Evolutionary conservation across 2,113 vertebrate species (phyloP), one percentile per base, ranked within the genome.

Genomic region (Mesembrinibis cayennensis): DNA sequence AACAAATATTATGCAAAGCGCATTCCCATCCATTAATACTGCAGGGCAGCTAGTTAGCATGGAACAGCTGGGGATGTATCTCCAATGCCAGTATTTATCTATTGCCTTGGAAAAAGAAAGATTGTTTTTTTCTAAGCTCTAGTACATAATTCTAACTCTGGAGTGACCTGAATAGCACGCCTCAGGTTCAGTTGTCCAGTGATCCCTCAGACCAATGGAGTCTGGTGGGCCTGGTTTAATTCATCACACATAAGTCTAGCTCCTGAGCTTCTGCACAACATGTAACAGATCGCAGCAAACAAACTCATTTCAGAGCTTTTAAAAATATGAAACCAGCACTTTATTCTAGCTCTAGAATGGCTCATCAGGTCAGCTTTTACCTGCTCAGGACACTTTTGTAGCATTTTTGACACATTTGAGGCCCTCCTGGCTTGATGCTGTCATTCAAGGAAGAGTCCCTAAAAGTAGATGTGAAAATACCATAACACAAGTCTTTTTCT

Each of bases 71-170:
- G 21, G 27, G 26, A 80, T 34, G 27, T 6, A 34, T 67, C 52
- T 42, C 27, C 26, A 61, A 11, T 7, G 29, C 5, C 38, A 11
- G 25, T 15, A 21, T 79, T 69, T 38, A 53, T 42, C 53, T 63
- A 59, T 12, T 73, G 23, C 58, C 36, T 50, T 66, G 63, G 67
- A 56, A 90, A 62, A 87, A 30, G 40, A 72, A 77, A 17, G 4
- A 10, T n/a, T 10, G 10, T 3, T 26, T 90, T 91, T 56, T 18
- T 6, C 63, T 40, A 62, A 67, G n/a, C 30, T 72, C 11, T 32
- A 26, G 16, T 10, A 34, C 0, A 0, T 27, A 62, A 0, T 59
- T 86, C 21, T 20, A 47, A 10, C 62, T 86, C 58, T 30, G 18
- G 45, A 77, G 32, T 25, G 40, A 44, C 45, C 1, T 1, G 29